Evolutionary conservation across 2,888 invertebrate genomes (phyloP), one percentile per base, ranked within the genome.

Genomic region (Diabrotica balteata): DNA sequence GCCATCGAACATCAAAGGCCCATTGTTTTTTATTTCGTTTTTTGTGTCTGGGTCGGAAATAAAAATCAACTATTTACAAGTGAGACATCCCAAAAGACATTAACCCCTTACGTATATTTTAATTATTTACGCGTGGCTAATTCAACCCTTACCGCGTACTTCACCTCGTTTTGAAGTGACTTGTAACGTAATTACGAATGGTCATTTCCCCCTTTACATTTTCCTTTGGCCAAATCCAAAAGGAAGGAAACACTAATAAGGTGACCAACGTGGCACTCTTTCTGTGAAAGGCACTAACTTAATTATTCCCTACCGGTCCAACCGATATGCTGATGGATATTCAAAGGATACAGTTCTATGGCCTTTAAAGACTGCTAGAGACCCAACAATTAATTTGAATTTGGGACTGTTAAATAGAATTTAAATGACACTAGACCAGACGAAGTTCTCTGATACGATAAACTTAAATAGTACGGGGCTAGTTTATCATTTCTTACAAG

Each of bases 171-270:
- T 10, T 44, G 57, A 47, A 59, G 47, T 59, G 7, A 47, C 8
- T 11, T 10, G 43, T 43, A 59, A 59, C 17, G 11, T 42, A 59
- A 59, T 59, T 59, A 59, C 50, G 7, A 59, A 45, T 51, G 59
- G 51, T 59, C 59, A 59, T 59, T 59, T 59, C 10, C 50, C n/a
- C 59, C 49, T 46, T 57, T 58, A 46, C 10, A 44, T 44, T 55
- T 11, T 55, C 55, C 22, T 59, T 59, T 59, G 59, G 11, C 17
- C 50, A 8, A 43, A 49, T 43, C 43, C 49, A 59, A 50, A 50
- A 59, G 59, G 59, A 59, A 59, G 59, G 59, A 50, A 49, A 42
- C 50, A 43, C 59, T 59, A 59, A 59, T 59, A 50, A 51, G 59
- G 50, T 51, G 43, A 59, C 42, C 59, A 17, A 49, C 32, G 43